A percentile compares a stretch with the other conserved stretches of the same genome.
These are phyloP conservation scores for Porites australiensis DNA, from an alignment of 64 coral and sea anemone species.

Conservation along the genomic window DNA sequence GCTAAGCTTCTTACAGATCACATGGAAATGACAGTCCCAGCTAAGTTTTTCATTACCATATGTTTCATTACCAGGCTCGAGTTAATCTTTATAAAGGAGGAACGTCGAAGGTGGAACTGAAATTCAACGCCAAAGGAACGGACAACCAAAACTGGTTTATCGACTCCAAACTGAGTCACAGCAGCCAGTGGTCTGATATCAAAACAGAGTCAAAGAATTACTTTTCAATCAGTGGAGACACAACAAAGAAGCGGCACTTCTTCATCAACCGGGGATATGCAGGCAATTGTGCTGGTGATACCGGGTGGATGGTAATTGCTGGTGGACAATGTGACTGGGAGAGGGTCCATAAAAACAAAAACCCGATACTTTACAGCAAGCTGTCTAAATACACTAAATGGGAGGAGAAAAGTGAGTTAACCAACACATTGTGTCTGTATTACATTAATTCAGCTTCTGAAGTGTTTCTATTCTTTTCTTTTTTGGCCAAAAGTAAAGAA, in stretches of 20 bases:
- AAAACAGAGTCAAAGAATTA: background rate
- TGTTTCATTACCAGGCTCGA: slow-evolving; percentile 9
- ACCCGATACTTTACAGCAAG: slow-evolving; percentile 8
- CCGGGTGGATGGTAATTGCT: slow-evolving; percentile 11
- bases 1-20: too few species aligned
- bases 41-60: background rate
- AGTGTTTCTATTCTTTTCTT: background rate
- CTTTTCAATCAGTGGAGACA: background rate
- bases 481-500: background rate
- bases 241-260: background rate
- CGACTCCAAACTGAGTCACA: slow-evolving; percentile 12
- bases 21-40: too few species aligned
- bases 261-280: slow-evolving; percentile 16
- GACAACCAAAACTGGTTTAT: slow-evolving; percentile 8
- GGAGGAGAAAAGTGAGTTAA: too few species aligned
- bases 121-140: background rate
- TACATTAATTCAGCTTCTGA: slow-evolving; percentile 5
- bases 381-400: background rate
- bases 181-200: background rate
- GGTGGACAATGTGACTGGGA: background rate
- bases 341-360: background rate
- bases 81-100: slow-evolving; percentile 14
- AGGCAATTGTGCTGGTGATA: slow-evolving; percentile 4
- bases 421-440: background rate
- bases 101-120: slow-evolving; percentile 7